These are phyloP conservation scores for Benitochromis conjunctus DNA, from an alignment of 2,113 vertebrate species.

Conservation along the genomic window DNA sequence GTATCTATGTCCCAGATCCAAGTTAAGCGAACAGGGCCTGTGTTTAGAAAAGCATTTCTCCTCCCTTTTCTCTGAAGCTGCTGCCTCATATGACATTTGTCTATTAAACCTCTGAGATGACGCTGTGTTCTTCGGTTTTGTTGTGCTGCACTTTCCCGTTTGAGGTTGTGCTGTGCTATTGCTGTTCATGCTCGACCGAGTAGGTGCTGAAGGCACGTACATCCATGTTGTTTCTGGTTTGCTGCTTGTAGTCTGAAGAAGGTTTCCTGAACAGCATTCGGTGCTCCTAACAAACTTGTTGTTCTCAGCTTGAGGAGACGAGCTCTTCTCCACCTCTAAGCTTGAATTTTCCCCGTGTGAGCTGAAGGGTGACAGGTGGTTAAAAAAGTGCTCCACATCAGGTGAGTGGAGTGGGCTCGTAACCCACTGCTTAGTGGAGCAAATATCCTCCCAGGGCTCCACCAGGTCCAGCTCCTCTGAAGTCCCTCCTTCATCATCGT, in stretches of 20 bases:
- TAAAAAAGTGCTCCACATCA: constrained; percentile 79
- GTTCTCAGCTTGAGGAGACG: not conserved
- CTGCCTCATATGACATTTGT: constrained; percentile 68
- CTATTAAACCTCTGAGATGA: constrained; percentile 65
- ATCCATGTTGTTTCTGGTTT: constrained; percentile 43
- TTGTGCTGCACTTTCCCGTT: constrained; percentile 26
- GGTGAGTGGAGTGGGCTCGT: constrained; percentile 95
- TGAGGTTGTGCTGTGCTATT: constrained; percentile 33
- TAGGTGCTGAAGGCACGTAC: constrained; percentile 3
- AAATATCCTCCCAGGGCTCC: constrained; percentile 89
- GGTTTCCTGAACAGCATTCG: constrained; percentile 17
- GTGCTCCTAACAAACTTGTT: not conserved
- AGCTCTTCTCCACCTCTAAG: constrained; percentile 12
- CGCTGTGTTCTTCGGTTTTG: constrained; percentile 53
- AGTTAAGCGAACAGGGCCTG: constrained; percentile 74
- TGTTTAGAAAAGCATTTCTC: constrained; percentile 53
- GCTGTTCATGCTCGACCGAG: not conserved
- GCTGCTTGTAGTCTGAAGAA: constrained; percentile 10
- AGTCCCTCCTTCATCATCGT: constrained; percentile 79
- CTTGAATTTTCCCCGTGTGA: not conserved
- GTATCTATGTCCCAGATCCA: constrained; percentile 68
- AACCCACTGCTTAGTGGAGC: constrained; percentile 85
- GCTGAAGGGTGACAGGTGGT: constrained; percentile 45
- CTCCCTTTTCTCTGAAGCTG: constrained; percentile 49
- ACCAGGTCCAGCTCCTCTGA: constrained; percentile 84